A percentile compares a stretch with the other conserved stretches of the same genome.
These are phyloP conservation scores for Xenops minutus DNA, from an alignment of 2,797 vertebrate species.

Conservation along the genomic window DNA sequence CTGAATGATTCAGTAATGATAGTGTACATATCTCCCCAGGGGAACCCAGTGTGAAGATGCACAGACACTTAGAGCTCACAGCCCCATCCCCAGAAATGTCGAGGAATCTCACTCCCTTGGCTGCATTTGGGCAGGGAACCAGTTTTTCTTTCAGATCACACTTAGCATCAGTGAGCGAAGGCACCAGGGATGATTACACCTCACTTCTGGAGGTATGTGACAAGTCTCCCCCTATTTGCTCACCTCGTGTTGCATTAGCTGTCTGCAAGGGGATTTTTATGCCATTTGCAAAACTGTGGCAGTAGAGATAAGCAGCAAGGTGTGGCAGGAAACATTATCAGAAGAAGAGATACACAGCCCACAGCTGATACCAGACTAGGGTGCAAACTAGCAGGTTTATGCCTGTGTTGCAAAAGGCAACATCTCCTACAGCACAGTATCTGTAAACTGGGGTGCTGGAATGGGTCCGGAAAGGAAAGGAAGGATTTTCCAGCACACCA, in stretches of 20 bases:
- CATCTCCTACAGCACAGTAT: neutral
- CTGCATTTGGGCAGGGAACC: neutral
- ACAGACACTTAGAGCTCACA: neutral
- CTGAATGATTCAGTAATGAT: conserved; percentile 60
- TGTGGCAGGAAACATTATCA: neutral
- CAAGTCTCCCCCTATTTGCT: neutral
- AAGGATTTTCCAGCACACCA: neutral
- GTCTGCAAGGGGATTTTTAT: neutral
- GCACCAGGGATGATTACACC: rapidly evolving
- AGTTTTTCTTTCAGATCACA: neutral
- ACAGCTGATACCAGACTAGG: neutral
- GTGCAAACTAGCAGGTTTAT: neutral
- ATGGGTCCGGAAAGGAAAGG: neutral
- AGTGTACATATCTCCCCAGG: conserved; percentile 12
- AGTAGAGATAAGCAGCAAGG: neutral
- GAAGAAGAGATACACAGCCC: neutral
- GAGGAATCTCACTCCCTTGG: neutral
- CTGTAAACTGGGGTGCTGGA: neutral
- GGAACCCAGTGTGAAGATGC: neutral
- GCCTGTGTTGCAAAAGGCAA: neutral
- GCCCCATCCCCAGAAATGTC: neutral
- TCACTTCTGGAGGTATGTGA: neutral
- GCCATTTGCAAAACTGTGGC: neutral
- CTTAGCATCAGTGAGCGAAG: neutral
- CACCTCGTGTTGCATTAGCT: neutral